Evolutionary conservation across 2,888 invertebrate genomes (phyloP).

Genomic region (Tetrapedia diversipes): DNA sequence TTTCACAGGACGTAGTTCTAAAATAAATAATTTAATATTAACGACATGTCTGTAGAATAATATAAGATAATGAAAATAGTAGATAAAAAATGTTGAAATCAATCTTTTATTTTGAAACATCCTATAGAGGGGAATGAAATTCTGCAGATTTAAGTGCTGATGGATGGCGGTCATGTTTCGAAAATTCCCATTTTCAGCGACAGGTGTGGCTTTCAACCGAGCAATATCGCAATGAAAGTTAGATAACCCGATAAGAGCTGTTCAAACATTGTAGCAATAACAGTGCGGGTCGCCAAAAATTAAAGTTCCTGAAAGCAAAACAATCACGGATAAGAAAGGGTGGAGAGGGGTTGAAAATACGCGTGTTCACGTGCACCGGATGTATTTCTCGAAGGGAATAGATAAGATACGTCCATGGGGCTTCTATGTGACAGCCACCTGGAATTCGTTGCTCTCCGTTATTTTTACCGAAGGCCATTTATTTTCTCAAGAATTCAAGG

Average conservation of each 20-base stretch:
- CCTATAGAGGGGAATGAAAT: background rate
- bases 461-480: slow-evolving; percentile 60
- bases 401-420: slow-evolving; percentile 44
- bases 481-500: slow-evolving; percentile 56
- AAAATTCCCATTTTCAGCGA: slow-evolving; percentile 13
- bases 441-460: slow-evolving; percentile 47
- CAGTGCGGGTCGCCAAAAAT: slow-evolving; percentile 12
- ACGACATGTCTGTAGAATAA: too few species aligned
- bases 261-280: slow-evolving; percentile 33
- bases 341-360: background rate
- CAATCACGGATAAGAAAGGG: slow-evolving; percentile 12
- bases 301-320: slow-evolving; percentile 20
- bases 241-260: slow-evolving; percentile 38
- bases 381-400: slow-evolving; percentile 27
- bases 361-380: slow-evolving; percentile 9
- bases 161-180: background rate
- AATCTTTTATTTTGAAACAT: too few species aligned
- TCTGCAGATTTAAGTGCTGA: background rate
- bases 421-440: slow-evolving; percentile 47
- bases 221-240: slow-evolving; percentile 26
- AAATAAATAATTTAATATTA: too few species aligned
- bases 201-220: slow-evolving; percentile 3
- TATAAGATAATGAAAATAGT: too few species aligned
- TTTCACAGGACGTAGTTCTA: too few species aligned
- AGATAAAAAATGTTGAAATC: too few species aligned